Evolutionary conservation across 2,888 invertebrate species (phyloP).

Genomic region (Calliopum simillimum): DNA sequence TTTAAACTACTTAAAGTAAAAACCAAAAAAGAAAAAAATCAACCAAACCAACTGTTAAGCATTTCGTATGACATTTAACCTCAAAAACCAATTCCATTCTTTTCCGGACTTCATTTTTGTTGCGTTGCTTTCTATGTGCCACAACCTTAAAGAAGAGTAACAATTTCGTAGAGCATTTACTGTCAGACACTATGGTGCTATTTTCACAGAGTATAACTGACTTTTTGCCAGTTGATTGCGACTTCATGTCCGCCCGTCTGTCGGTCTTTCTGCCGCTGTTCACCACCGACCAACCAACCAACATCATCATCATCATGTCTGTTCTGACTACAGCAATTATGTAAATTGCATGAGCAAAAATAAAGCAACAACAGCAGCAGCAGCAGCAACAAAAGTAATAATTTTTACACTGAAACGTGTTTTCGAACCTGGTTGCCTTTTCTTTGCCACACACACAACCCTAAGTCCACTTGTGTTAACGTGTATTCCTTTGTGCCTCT

Average conservation of each 20-base stretch:
- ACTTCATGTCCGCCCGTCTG: neutral
- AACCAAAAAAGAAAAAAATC: too few species aligned
- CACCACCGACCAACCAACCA: neutral
- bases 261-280: neutral
- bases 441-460: neutral
- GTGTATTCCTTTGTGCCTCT: neutral
- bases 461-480: neutral
- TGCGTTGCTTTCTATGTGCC: neutral
- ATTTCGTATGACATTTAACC: conserved; percentile 23
- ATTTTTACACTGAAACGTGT: conserved; percentile 2
- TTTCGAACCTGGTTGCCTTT: neutral
- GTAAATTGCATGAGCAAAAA: conserved; percentile 27
- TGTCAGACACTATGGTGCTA: neutral
- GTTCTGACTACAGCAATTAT: conserved; percentile 28
- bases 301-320: neutral
- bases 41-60: neutral
- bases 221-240: neutral
- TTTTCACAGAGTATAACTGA: neutral
- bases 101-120: neutral
- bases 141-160: neutral
- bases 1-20: too few species aligned
- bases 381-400: neutral
- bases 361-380: conserved; percentile 12
- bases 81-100: conserved; percentile 3
- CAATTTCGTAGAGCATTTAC: conserved; percentile 4